Evolutionary conservation across 2,113 vertebrate genomes (phyloP).

Genomic region (Scortum barcoo): DNA sequence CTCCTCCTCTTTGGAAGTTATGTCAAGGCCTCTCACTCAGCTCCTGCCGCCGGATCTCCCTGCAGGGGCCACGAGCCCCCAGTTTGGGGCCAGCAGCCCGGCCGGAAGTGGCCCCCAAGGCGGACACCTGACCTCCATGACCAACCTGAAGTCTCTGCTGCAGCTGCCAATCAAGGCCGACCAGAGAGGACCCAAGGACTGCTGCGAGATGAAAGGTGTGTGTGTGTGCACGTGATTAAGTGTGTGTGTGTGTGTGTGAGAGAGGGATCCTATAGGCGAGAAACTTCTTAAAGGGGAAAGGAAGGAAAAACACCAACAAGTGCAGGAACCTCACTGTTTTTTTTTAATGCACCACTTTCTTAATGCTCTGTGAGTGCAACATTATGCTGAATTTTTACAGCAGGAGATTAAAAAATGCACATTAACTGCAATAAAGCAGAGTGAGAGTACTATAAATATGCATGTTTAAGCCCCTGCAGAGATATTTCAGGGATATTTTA

Average conservation of each 20-base stretch:
- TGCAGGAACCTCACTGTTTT: fast-evolving
- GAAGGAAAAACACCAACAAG: conserved; percentile 23
- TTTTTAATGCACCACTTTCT: too few relatives aligned
- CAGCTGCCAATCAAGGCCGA: conserved; percentile 87
- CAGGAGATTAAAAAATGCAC: not conserved
- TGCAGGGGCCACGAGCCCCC: conserved; percentile 83
- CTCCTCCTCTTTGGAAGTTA: conserved; percentile 59
- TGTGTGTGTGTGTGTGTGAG: not conserved
- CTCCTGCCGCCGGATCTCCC: conserved; percentile 84
- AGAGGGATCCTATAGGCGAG: not conserved
- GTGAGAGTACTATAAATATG: not conserved
- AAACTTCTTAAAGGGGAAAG: conserved; percentile 57
- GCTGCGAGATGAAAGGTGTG: conserved; percentile 87
- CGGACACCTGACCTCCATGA: conserved; percentile 85
- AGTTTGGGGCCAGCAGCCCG: conserved; percentile 80
- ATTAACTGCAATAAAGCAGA: fast-evolving
- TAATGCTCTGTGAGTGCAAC: not conserved
- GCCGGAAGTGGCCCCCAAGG: conserved; percentile 76
- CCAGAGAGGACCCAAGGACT: conserved; percentile 83
- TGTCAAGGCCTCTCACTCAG: conserved; percentile 86
- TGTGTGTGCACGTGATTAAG: conserved; percentile 23
- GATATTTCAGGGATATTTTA: not conserved
- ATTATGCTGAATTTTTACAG: not conserved
- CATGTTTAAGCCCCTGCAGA: not conserved
- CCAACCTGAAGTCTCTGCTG: conserved; percentile 86